Base-by-base conservation (phyloP, 2,797 vertebrate species). In the Borostomias antarcticus region DNA sequence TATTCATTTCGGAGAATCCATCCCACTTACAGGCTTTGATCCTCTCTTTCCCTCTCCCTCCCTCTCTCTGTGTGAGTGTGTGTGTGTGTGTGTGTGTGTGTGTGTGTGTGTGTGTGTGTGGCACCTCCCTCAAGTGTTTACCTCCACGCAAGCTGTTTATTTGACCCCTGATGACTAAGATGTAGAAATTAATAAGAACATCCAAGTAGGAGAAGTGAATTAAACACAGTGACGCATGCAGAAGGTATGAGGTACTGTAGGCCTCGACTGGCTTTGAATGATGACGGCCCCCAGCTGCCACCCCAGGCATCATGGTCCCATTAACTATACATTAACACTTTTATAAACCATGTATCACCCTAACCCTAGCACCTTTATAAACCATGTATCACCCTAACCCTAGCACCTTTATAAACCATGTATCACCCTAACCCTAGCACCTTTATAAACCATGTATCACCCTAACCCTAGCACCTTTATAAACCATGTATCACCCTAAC, bases 101-200 rank as follows among this genome's bases (percentile, higher is more conserved):
- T 37, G 11, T 26, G 30, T 30, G 25, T 23, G 57, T 37, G 30
- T 37, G 47, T 53, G 40, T 54, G 64, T 29, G 40, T 43, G 53
- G 50, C 79, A 0, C 37, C 37, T 11, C 37, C 37, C 0, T 13
- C 5, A 40, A 1, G 15, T 40, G 37, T 40, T 13, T 15, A 40
- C 10, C 37, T 15, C 35, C 35, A 40, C 64, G 51, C 54, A 78
- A 89, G 82, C 81, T 91, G 91, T 90, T 91, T 91, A 90, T 87
- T 89, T 89, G 86, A 88, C 84, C 89, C 70, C 87, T 77, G 89
- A 89, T 89, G 89, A 91, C 90, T 92, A 90, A 89, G 89, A 88
- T 80, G 75, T 87, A 87, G 78, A 81, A 82, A 74, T 83, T 88
- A 91, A 88, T 89, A 86, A 91, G 90, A 92, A 88, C 86, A 86